These are phyloP conservation scores for Lepus oiostolus DNA, from an alignment of 2,797 vertebrate species.

Conservation along the genomic window DNA sequence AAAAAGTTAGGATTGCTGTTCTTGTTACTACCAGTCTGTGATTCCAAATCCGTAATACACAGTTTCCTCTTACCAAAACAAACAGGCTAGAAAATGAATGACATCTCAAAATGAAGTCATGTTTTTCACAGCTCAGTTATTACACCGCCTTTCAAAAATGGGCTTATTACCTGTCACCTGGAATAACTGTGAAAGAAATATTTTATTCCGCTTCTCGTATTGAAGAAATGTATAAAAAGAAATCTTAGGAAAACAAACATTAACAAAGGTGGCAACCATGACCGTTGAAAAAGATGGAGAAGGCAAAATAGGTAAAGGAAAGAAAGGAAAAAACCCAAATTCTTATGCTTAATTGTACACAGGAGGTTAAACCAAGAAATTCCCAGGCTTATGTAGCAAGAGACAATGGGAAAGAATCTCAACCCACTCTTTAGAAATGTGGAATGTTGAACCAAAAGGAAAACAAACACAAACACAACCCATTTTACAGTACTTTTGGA, in stretches of 20 bases:
- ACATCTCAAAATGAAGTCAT: conserved; percentile 54
- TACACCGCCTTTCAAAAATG: conserved; percentile 52
- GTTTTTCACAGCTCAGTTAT: conserved; percentile 61
- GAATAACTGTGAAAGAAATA: conserved; percentile 56
- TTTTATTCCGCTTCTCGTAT: conserved; percentile 47
- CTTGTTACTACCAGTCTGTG: background rate
- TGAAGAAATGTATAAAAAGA: conserved; percentile 51
- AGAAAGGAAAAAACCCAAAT: background rate
- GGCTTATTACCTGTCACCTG: conserved; percentile 59
- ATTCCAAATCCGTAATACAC: conserved; percentile 9
- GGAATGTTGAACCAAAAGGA: conserved; percentile 76
- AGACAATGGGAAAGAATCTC: conserved; percentile 32
- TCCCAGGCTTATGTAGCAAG: conserved; percentile 36
- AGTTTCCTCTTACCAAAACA: conserved; percentile 61
- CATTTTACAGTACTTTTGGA: background rate
- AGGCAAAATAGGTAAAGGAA: conserved; percentile 36
- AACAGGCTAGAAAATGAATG: conserved; percentile 56
- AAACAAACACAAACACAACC: background rate
- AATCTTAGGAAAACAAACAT: conserved; percentile 64
- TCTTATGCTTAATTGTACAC: background rate
- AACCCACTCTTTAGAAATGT: conserved; percentile 38
- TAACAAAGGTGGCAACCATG: background rate
- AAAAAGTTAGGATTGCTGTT: conserved; percentile 3
- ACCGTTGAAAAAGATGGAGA: conserved; percentile 1
- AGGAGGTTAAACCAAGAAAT: conserved; percentile 51